Evolutionary conservation across 2,797 vertebrate genomes (phyloP).

Genomic region (Danio kyathit): DNA sequence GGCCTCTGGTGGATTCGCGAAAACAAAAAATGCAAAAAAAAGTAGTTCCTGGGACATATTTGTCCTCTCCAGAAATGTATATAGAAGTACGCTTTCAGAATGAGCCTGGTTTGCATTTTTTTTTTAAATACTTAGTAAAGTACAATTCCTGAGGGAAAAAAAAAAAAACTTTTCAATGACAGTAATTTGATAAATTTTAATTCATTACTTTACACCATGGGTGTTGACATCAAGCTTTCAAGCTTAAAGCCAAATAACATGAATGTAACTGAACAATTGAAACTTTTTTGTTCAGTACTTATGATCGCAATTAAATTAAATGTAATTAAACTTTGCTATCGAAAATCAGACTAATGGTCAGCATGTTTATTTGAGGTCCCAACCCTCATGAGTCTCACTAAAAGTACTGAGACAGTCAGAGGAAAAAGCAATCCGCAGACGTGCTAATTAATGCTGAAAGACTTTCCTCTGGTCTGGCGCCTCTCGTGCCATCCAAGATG

Average conservation of each 20-base stretch:
- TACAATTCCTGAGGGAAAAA: too few species aligned
- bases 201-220: too few species aligned
- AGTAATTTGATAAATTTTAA: too few species aligned
- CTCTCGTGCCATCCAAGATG: conserved; percentile 87
- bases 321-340: conserved; percentile 3
- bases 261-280: not conserved
- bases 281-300: not conserved
- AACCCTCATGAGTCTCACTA: conserved; percentile 51
- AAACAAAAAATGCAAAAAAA: too few species aligned
- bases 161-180: too few species aligned
- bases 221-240: not conserved
- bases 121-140: too few species aligned
- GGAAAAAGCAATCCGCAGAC: conserved; percentile 73
- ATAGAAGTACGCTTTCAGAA: too few species aligned
- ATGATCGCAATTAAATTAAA: not conserved
- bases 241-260: conserved; percentile 7
- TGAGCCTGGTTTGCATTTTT: too few species aligned
- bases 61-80: too few species aligned
- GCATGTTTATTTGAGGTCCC: conserved; percentile 21
- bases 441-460: conserved; percentile 84
- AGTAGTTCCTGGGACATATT: too few species aligned
- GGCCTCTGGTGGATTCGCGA: too few species aligned
- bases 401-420: conserved; percentile 48
- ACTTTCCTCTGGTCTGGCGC: conserved; percentile 83
- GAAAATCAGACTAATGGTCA: conserved; percentile 33